Evolutionary conservation across 2,888 invertebrate species (phyloP), one percentile per base, ranked within the genome.

Genomic region (Cosmopolites sordidus): DNA sequence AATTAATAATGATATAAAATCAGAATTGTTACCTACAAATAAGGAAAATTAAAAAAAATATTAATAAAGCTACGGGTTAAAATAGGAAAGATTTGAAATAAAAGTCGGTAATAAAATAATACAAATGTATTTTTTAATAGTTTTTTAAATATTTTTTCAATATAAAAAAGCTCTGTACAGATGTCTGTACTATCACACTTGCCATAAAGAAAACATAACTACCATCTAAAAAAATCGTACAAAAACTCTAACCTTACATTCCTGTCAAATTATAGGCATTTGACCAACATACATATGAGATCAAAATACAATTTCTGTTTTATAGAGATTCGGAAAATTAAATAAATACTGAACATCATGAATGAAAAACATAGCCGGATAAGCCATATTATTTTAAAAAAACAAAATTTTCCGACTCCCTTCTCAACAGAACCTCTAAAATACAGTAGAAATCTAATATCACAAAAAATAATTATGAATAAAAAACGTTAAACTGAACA

Each of bases 371-470:
- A 30, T 18, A 12, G 14, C 4, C 6, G 33, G 6, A 27, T 27
- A n/a, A n/a, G n/a, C n/a, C n/a, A n/a, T n/a, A n/a, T 27, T 27
- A 27, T 5, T 27, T 9, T 9, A 9, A 27, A 27, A 27, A 27
- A 5, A 8, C n/a, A 17, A 42, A 51, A 51, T 55, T 55, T 51
- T 40, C 46, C 50, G 42, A 55, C 51, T 51, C 51, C 29, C 11
- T 33, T 15, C 16, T 46, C 54, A 33, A 33, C 54, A 50, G 45
- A 22, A 43, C 17, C 17, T 50, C 49, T 30, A 42, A 56, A 51
- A 55, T 52, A 12, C 29, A 43, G 48, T 61, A 63, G 55, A 58
- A 37, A 60, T 61, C 63, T 63, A 63, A 63, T 63, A 63, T 63
- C 63, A 63, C 63, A 63, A 45, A 51, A 51, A 51, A 43, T 39